Base-by-base conservation (phyloP, 2,113 vertebrate species). In the Zosterops borbonicus region DNA sequence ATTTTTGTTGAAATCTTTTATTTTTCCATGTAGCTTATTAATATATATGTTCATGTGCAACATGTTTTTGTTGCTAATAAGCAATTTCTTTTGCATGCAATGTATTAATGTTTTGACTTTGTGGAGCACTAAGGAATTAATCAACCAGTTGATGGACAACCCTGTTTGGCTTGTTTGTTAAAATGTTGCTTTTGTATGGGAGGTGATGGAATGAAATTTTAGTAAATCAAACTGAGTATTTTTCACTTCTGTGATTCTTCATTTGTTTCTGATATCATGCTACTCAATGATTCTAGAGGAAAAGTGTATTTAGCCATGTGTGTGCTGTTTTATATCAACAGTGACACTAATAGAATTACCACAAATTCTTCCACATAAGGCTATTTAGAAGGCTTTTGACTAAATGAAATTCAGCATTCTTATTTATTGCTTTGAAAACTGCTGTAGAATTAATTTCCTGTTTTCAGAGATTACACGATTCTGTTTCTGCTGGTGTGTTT, bases 381-480 rank as follows among this genome's bases (percentile, higher is more conserved):
- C 68, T 80, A n/a, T 77, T 80, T 83, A 87, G 62, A 90, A 88
- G 28, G 49, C 65, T 80, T 92, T 94, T 68, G 83, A 60, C 41
- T 90, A 93, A 85, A 86, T 83, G 35, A 83, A 95, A 68, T 88
- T 68, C 80, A 90, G 14, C 21, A 6, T 90, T 87, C 50, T 62
- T 89, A 85, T 74, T 93, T 94, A 88, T 58, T 90, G 74, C 62
- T 92, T 90, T 76, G 49, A 83, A 95, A 85, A 85, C 33, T 76
- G 62, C 21, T 68, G 75, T 90, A 28, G 91, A 92, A 88, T 68
- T 92, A 64, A 68, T 83, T 80, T 88, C 44, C n/a, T 41, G 15
- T 73, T 94, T 92, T 52, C 37, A 80, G n/a, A 53, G 64, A 55
- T 88, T 76, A 82, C 24, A 71, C 2, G 6, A 1, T 77, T 86